Percentiles rank a stretch among this genome's conserved stretches.
phyloP scores from a whole-genome alignment of 2,113 vertebrate species.

The Patagioenas fasciata region DNA sequence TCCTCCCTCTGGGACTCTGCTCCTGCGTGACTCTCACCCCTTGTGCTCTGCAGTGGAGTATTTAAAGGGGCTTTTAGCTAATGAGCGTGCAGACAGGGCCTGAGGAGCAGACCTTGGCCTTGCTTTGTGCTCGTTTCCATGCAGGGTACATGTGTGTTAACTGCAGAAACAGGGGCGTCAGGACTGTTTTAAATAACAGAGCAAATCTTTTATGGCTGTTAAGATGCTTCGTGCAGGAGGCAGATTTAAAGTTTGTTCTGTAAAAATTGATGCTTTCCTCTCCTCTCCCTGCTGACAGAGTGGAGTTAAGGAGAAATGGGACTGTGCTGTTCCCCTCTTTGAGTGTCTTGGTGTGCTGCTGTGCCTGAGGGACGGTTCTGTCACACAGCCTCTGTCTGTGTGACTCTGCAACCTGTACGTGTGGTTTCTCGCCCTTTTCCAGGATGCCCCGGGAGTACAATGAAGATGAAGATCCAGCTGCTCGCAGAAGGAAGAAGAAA shows the following conservation, averaged over 20 bases:
- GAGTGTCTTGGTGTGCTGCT: fast-evolving
- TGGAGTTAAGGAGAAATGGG: neutral
- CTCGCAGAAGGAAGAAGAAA: constrained; percentile 96
- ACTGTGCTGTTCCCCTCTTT: neutral
- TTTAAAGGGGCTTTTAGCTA: neutral
- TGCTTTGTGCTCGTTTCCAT: fast-evolving
- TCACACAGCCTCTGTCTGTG: neutral
- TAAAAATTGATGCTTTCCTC: neutral
- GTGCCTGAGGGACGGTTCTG: neutral
- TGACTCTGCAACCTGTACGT: neutral
- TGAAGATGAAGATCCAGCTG: constrained; percentile 96
- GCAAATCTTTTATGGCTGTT: fast-evolving
- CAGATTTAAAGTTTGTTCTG: fast-evolving
- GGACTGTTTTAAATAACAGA: neutral
- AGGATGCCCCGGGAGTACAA: constrained; percentile 99
- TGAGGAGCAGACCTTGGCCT: fast-evolving
- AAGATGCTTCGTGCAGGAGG: neutral
- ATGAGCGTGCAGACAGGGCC: fast-evolving
- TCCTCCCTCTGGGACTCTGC: fast-evolving
- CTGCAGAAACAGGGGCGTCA: neutral
- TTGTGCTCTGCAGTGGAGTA: fast-evolving
- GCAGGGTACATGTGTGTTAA: fast-evolving
- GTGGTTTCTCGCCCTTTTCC: constrained; percentile 7
- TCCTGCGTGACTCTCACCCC: neutral
- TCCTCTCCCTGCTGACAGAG: neutral